Conservation (phyloP, 1,140 invertebrate genomes). For the Bombus difficillimus region DNA sequence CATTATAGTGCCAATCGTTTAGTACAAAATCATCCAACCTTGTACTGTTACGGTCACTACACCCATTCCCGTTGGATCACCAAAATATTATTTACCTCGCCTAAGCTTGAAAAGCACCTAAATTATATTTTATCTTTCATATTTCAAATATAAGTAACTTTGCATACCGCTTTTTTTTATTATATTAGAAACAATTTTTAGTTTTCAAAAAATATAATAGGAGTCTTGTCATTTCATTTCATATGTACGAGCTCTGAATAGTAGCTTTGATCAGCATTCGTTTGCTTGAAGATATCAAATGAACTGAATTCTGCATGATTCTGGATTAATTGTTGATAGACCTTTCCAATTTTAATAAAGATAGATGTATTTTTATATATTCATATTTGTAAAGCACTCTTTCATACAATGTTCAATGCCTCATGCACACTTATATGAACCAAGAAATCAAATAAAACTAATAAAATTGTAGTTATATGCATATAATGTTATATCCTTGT, state of each 20-base stretch:
- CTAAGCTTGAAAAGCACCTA: constrained; percentile 62
- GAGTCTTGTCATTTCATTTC: constrained; percentile 31
- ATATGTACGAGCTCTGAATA: constrained; percentile 53
- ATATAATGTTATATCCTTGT: constrained; percentile 45
- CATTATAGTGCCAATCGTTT: constrained; percentile 69
- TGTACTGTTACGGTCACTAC: constrained; percentile 60
- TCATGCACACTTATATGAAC: constrained; percentile 24
- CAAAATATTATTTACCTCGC: constrained; percentile 63
- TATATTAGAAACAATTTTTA: constrained; percentile 45
- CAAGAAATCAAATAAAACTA: constrained; percentile 60
- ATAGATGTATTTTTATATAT: constrained; percentile 38
- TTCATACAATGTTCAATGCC: constrained; percentile 33
- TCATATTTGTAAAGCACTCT: constrained; percentile 37
- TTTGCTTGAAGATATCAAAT: constrained; percentile 56
- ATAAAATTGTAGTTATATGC: constrained; percentile 50
- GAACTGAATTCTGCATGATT: constrained; percentile 50
- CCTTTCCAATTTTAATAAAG: constrained; percentile 66
- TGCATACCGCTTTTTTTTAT: constrained; percentile 41
- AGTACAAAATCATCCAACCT: constrained; percentile 59
- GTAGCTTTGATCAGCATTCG: constrained; percentile 48
- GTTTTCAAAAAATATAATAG: constrained; percentile 36
- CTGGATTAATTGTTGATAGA: constrained; percentile 59
- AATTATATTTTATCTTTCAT: constrained; percentile 32
- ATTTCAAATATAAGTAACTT: constrained; percentile 38
- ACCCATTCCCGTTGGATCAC: constrained; percentile 66